Evolutionary conservation across 2,113 vertebrate genomes (phyloP).

Genomic region (Oncorhynchus keta): DNA sequence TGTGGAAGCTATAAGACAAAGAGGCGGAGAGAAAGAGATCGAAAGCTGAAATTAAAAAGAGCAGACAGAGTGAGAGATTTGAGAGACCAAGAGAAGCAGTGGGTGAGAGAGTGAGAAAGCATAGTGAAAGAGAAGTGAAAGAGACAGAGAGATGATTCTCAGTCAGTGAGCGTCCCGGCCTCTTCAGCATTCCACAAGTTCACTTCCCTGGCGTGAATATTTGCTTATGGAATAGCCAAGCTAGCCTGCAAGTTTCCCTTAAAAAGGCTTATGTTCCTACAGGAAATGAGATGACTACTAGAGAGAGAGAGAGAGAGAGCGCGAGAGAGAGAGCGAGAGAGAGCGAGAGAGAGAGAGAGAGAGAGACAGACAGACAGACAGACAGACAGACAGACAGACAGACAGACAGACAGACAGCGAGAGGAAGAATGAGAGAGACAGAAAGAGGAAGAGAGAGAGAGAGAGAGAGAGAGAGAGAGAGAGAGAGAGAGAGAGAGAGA

Average conservation of each 20-base stretch:
- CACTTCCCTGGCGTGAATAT: slow-evolving; percentile 20
- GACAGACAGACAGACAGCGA: too few species aligned
- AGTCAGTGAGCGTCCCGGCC: slow-evolving; percentile 7
- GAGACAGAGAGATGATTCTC: slow-evolving; percentile 5
- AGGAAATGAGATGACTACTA: too few species aligned
- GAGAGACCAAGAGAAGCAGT: not conserved
- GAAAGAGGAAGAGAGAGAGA: too few species aligned
- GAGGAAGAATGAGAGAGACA: not conserved
- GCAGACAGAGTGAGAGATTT: too few species aligned
- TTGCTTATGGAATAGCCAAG: slow-evolving; percentile 11
- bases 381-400: not conserved
- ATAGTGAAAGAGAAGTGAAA: slow-evolving; percentile 1
- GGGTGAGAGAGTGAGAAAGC: not conserved
- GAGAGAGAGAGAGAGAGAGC: too few species aligned
- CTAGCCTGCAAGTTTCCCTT: slow-evolving; percentile 18
- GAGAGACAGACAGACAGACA: not conserved
- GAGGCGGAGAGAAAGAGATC: not conserved
- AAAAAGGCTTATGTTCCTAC: too few species aligned
- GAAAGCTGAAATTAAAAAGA: not conserved
- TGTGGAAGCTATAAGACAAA: slow-evolving; percentile 5
- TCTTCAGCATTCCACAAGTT: slow-evolving; percentile 17
- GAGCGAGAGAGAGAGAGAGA: too few species aligned
- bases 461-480: slow-evolving; percentile 8
- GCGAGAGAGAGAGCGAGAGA: too few species aligned
- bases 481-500: not conserved